Base-by-base conservation (phyloP, 2,888 invertebrate species). In the Ormyrus labotus region DNA sequence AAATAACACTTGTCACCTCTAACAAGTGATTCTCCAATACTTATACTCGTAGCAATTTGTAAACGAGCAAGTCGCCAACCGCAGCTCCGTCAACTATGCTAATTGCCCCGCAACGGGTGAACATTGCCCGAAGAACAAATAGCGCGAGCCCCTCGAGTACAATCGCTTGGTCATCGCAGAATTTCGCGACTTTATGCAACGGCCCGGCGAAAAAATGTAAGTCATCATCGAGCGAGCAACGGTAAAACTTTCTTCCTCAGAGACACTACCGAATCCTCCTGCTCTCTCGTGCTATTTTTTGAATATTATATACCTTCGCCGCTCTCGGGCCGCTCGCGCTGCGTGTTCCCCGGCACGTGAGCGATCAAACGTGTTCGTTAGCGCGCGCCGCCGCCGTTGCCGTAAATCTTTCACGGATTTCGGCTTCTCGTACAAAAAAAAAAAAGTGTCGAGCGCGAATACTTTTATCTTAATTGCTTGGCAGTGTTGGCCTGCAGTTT, bases 291-390 rank as follows among this genome's bases (percentile, higher is more conserved):
- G 50, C 58, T 6, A 60, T 60, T 55, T 60, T 6, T 13, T 65
- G 55, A 73, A 73, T 73, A 73, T 65, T 4, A 34, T 2, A 2
- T 34, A 34, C 34, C 34, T 4, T 34, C 34, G 2, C 34, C 34
- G 34, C 34, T 34, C 34, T 34, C 34, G 34, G 34, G 34, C 34
- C 34, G 11, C 58, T 3, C 7, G 69, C 34, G 7, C 50, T 65
- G 65, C 73, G 73, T 58, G 65, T 64, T 48, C 45, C 5, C 8
- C 65, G 50, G 63, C 73, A 74, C 73, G 73, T 65, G 73, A 74
- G 63, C 57, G 47, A 61, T 48, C 65, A 65, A 63, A 65, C 73
- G 65, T 74, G 65, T 57, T 65, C 57, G 63, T 19, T 45, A 50
- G 50, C 57, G 57, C 64, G 65, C 57, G 58, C 10, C 65, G 58